phyloP scores from a whole-genome alignment of 2,888 invertebrate genomes.

The Ditylenchus weischeri region DNA sequence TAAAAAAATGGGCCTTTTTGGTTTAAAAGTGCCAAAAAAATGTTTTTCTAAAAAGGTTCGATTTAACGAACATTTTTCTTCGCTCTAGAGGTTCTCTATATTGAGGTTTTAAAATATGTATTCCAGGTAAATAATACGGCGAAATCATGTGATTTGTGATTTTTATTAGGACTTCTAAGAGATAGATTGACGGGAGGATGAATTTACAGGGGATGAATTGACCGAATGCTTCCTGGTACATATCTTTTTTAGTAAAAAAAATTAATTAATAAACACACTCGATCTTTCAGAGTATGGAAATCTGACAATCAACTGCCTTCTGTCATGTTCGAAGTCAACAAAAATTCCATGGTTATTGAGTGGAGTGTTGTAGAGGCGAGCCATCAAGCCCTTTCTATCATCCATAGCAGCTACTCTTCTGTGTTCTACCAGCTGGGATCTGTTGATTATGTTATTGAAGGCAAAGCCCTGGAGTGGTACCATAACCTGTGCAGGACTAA shows the following conservation, averaged over 20 bases:
- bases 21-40: too few relatives aligned
- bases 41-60: too few relatives aligned
- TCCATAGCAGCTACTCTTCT: neutral
- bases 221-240: too few relatives aligned
- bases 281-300: conserved; percentile 25
- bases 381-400: conserved; percentile 16
- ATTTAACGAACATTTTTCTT: too few relatives aligned
- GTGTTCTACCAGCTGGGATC: conserved; percentile 15
- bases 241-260: neutral
- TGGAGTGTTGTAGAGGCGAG: conserved; percentile 16
- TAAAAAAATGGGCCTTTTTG: neutral
- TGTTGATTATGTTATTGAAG: conserved; percentile 19
- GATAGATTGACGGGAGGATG: too few relatives aligned
- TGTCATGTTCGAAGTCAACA: conserved; percentile 30
- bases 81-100: too few relatives aligned
- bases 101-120: too few relatives aligned
- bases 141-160: too few relatives aligned
- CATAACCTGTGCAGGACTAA: conserved; percentile 19
- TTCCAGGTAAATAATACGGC: too few relatives aligned
- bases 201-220: too few relatives aligned
- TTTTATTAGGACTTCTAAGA: too few relatives aligned
- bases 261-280: conserved; percentile 18
- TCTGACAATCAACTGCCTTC: conserved; percentile 22
- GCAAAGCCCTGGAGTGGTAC: conserved; percentile 18
- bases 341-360: conserved; percentile 7